Base-by-base conservation (phyloP, 2,113 vertebrate species). In the Chaetodon auriga region DNA sequence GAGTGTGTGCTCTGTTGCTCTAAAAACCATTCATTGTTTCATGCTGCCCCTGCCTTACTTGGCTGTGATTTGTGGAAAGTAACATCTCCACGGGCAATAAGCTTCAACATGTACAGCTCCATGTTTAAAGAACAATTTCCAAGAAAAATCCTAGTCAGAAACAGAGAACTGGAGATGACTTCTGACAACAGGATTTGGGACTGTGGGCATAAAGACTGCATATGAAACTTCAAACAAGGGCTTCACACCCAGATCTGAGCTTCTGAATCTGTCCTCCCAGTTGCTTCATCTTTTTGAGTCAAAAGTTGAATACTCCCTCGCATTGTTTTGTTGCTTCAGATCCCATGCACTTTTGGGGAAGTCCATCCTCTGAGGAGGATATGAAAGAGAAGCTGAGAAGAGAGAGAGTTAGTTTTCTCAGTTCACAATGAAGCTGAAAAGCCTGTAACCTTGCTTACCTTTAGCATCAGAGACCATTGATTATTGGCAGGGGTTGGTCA, bases 61-160 rank as follows among this genome's bases (percentile, higher is more conserved):
- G 86, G 90, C 92, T 82, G 80, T 83, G 80, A 92, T 86, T 78
- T 84, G 77, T 85, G 88, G 90, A 92, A 94, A 90, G 90, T 87
- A 82, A 88, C 83, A 82, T 92, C 84, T 87, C 79, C 53, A 74
- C 16, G 71, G 90, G 70, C 79, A 75, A 57, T 79, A 79, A 68
- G 43, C 61, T 70, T 76, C 65, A 82, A 64, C 43, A 68, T 76
- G 75, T 75, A 82, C 66, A 80, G 77, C 16, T 75, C 35, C 78
- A 84, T 80, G 84, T 90, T 76, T 90, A 2, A 83, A 68, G 54
- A 81, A 58, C 38, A 11, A 15, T 77, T 83, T 87, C 76, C 75
- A 86, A 61, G 62, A 79, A 84, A 58, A 62, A 53, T 54, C 21
- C 35, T 23, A 19, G 65, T 6, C 63, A 87, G 51, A 41, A 60